Evolutionary conservation across 2,113 vertebrate species (phyloP), one percentile per base, ranked within the genome.

Genomic region (Tyto alba): DNA sequence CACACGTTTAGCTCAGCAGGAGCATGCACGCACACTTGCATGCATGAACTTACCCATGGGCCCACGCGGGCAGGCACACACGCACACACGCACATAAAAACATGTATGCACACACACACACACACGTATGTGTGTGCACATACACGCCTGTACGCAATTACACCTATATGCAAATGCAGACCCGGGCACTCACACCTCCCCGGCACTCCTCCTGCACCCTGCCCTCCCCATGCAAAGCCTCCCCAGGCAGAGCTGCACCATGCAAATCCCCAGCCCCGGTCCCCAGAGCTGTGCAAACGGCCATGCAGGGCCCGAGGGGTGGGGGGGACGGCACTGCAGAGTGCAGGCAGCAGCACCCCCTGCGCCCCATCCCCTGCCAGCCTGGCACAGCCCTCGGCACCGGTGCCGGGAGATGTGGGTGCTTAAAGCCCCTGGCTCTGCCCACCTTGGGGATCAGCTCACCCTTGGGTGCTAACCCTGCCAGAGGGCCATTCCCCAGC

Each of bases 141-240:
- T 30, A 47, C 15, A 52, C 56, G 20, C 41, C 56, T 29, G 19
- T 30, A 25, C 34, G 36, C 20, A 26, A 4, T n/a, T 55, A 48
- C 55, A 73, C 27, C 62, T 69, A 2, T 13, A 83, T 64, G 85
- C 71, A 96, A 94, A 81, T 53, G 22, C 64, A 75, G 32, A 32
- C 47, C 3, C 1, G 5, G 36, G 29, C 29, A 40, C 36, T 80
- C 3, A 1, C 0, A 0, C 30, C 47, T 38, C 6, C 30, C 12
- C 18, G 8, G 56, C 0, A 3, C 48, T 36, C 59, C 25, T 38
- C 55, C 55, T 50, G 83, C 26, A 27, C 38, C 38, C 55, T 85
- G 67, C 36, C 60, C 59, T 87, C 48, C 40, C 47, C 59, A 85
- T 88, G 82, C 92, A 96, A 95, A 95, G 86, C 45, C 16, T 86